Evolutionary conservation across 2,888 invertebrate species (phyloP).

Genomic region (Athalia rosae): DNA sequence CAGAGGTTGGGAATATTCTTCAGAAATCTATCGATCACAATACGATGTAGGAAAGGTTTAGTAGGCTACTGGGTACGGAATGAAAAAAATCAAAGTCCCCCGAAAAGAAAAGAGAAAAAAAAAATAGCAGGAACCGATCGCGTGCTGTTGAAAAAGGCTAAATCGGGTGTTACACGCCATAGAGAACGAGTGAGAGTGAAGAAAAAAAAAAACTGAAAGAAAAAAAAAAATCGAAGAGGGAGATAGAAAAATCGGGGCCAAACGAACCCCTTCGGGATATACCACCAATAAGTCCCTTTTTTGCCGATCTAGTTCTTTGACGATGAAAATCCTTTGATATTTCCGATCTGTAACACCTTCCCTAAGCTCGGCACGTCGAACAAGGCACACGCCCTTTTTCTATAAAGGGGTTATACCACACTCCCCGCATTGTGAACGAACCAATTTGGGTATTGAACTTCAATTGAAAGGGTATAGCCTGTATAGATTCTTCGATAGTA

Average conservation of each 20-base stretch:
- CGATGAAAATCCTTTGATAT: conserved; percentile 52
- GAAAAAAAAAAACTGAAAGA: background rate
- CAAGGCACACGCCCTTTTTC: conserved; percentile 52
- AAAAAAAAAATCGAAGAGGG: background rate
- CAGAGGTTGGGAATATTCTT: conserved; percentile 11
- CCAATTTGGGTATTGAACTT: conserved; percentile 72
- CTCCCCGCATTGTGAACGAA: conserved; percentile 57
- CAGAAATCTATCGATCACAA: conserved; percentile 22
- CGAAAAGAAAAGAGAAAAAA: conserved; percentile 41
- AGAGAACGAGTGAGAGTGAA: conserved; percentile 10
- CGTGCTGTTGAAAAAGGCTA: conserved; percentile 54
- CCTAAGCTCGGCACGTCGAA: conserved; percentile 48
- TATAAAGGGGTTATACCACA: conserved; percentile 51
- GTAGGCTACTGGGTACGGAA: conserved; percentile 32
- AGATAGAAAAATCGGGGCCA: conserved; percentile 36
- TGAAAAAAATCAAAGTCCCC: conserved; percentile 22
- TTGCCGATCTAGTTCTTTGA: conserved; percentile 55
- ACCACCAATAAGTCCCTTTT: conserved; percentile 50
- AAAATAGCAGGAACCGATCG: conserved; percentile 51
- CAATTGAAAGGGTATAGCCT: conserved; percentile 65
- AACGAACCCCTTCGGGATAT: conserved; percentile 44
- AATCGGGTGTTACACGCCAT: conserved; percentile 54
- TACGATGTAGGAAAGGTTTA: conserved; percentile 5
- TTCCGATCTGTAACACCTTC: conserved; percentile 68
- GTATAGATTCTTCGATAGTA: conserved; percentile 65